Evolutionary conservation across 2,888 invertebrate genomes (phyloP), one percentile per base, ranked within the genome.

Genomic region (Boloria selene): DNA sequence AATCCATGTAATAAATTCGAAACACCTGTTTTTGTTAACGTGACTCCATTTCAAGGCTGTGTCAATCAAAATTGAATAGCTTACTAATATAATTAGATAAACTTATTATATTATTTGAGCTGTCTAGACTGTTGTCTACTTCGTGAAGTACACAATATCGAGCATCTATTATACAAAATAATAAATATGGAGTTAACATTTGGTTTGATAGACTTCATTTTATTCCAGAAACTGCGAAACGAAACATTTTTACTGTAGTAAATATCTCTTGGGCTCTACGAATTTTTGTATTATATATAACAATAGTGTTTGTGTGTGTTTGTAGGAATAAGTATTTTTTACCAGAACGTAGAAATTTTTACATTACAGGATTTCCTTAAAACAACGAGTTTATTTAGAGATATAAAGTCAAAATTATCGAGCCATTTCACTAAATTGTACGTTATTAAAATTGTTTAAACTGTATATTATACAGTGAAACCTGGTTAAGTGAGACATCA

Each of bases 11-110:
- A 55, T 6, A 10, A 7, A 10, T 38, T 7, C 7, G 18, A 14
- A 17, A 42, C 44, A 61, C 17, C 13, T 50, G 17, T 13, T 38
- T 49, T 53, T 62, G 47, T 38, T 62, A 49, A 55, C 7, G 10
- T 42, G 26, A 49, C 31, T 18, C 17, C 13, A 45, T 22, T 50
- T 55, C 42, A 63, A 63, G 63, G 63, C 7, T n/a, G 13, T 10
- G 14, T 14, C 13, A 22, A 10, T 63, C 22, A 50, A 38, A 54
- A 45, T 18, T 18, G 4, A 53, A 26, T n/a, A n/a, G 18, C 45
- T n/a, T 54, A 45, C 31, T 54, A 54, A 6, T 49, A 63, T 63
- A 63, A 63, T 63, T 42, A 55, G 42, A 56, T 55, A 49, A 63
- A n/a, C n/a, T n/a, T n/a, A n/a, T n/a, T 53, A 63, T 5, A 18